phyloP scores from a whole-genome alignment of 2,113 vertebrate genomes.

The Megaceryle torquata region DNA sequence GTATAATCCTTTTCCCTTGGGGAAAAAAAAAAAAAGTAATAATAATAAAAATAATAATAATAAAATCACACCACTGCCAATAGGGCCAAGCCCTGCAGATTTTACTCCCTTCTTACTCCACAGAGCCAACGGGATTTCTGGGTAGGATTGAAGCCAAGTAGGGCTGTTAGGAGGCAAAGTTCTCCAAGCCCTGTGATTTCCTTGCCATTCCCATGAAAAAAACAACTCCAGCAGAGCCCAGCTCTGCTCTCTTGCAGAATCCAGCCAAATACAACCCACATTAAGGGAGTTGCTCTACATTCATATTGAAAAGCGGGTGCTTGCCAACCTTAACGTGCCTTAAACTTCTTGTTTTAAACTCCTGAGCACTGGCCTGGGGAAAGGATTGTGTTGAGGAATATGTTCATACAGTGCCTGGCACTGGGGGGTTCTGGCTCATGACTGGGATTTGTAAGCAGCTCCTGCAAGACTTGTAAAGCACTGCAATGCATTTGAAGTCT shows the following conservation, averaged over 20 bases:
- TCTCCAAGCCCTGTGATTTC: conserved; percentile 24
- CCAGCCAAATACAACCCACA: conserved; percentile 44
- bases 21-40: no score
- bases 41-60: neutral
- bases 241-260: conserved; percentile 2
- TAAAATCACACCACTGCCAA: neutral
- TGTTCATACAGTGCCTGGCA: conserved; percentile 50
- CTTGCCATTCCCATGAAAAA: conserved; percentile 44
- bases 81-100: neutral
- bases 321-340: conserved; percentile 15
- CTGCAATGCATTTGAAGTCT: neutral
- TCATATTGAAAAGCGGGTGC: conserved; percentile 26
- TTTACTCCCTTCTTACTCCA: neutral
- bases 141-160: neutral
- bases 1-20: rapidly evolving
- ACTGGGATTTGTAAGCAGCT: conserved; percentile 36
- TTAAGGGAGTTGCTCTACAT: conserved; percentile 52
- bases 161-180: conserved; percentile 29
- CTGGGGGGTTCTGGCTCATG: conserved; percentile 36
- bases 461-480: neutral
- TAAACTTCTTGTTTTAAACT: neutral
- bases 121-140: neutral
- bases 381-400: conserved; percentile 49
- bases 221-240: neutral
- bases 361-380: conserved; percentile 37